Evolutionary conservation across 2,797 vertebrate genomes (phyloP).

Genomic region (Spinus pinus): DNA sequence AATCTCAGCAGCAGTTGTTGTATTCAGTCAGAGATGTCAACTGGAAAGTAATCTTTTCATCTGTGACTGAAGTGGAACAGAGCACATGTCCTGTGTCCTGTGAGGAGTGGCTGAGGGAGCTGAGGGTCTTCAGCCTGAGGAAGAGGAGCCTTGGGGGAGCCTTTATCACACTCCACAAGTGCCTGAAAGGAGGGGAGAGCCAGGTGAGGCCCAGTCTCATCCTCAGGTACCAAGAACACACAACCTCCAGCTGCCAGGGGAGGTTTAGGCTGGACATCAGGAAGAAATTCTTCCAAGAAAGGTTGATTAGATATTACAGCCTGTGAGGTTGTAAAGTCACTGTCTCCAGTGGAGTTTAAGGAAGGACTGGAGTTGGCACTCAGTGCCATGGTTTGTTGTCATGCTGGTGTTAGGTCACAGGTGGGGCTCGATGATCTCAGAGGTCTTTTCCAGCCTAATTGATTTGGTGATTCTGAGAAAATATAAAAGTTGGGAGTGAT

Average conservation of each 20-base stretch:
- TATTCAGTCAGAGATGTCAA: not conserved
- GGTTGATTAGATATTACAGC: not conserved
- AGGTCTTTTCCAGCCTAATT: not conserved
- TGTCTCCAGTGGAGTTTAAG: not conserved
- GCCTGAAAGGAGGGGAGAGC: not conserved
- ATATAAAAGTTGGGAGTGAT: not conserved
- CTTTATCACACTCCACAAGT: not conserved
- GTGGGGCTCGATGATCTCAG: accelerated
- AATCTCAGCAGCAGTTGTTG: not conserved
- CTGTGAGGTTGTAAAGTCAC: not conserved
- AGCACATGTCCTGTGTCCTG: not conserved
- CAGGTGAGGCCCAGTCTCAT: not conserved
- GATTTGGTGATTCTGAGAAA: not conserved
- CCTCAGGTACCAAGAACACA: not conserved
- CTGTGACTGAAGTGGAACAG: not conserved
- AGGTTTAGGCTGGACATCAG: not conserved
- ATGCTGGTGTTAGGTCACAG: not conserved
- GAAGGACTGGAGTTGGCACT: not conserved
- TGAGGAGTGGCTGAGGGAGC: not conserved
- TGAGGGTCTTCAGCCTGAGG: not conserved
- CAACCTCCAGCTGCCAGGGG: not conserved
- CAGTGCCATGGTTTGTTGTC: not conserved
- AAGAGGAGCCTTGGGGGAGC: not conserved
- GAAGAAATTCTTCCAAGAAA: not conserved
- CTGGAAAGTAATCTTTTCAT: not conserved